Evolutionary conservation across 2,888 invertebrate species (phyloP).

Genomic region (Eumacrocentrus americanus): DNA sequence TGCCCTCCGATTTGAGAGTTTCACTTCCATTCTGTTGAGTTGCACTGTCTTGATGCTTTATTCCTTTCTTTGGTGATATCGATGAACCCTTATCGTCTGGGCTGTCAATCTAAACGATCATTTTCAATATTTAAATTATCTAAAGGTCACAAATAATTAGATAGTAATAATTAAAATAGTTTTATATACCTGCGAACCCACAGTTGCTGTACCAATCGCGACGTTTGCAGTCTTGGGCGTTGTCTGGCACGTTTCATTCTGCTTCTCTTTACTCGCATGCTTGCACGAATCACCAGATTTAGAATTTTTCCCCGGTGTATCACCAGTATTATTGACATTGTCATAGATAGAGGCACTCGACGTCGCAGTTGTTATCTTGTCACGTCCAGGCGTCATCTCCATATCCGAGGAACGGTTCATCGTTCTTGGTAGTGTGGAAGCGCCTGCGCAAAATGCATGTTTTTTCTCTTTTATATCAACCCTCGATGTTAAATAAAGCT

Average conservation of each 20-base stretch:
- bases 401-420: conserved; percentile 72
- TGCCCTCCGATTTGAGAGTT: conserved; percentile 77
- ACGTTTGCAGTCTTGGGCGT: conserved; percentile 57
- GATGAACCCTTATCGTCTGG: conserved; percentile 61
- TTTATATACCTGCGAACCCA: conserved; percentile 68
- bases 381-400: conserved; percentile 65
- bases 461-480: not conserved
- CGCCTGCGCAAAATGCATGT: conserved; percentile 69
- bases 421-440: conserved; percentile 83
- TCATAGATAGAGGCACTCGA: conserved; percentile 88
- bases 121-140: not conserved
- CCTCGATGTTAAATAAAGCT: not conserved
- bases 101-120: conserved; percentile 51
- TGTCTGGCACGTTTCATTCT: conserved; percentile 60
- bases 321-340: conserved; percentile 68
- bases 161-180: too few relatives aligned
- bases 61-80: conserved; percentile 61
- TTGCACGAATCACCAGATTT: conserved; percentile 51
- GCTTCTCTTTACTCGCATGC: conserved; percentile 62
- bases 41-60: conserved; percentile 64
- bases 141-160: too few relatives aligned
- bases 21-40: conserved; percentile 62
- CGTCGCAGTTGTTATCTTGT: conserved; percentile 84
- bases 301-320: conserved; percentile 47
- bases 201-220: conserved; percentile 56